These are phyloP conservation scores for Pheosia tremula DNA, from an alignment of 2,888 invertebrate genomes.

Conservation along the genomic window DNA sequence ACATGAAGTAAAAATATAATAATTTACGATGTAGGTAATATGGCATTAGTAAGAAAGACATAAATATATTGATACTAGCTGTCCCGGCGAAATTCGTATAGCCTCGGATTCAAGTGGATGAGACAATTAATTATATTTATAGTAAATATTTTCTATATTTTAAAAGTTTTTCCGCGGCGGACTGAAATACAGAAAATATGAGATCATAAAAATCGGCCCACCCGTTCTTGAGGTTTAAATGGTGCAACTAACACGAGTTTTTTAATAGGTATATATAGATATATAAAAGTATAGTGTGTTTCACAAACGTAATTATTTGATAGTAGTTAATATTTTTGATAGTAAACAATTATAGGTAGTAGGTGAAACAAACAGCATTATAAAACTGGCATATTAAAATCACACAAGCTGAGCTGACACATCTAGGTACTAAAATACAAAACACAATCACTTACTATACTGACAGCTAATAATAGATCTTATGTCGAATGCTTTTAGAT, in stretches of 20 bases:
- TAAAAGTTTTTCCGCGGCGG: too few species aligned
- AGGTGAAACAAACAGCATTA: constrained; percentile 49
- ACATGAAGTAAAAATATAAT: constrained; percentile 5
- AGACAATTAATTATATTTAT: too few species aligned
- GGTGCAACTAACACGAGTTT: too few species aligned
- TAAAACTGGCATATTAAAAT: constrained; percentile 70
- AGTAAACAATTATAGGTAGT: constrained; percentile 2
- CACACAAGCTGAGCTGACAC: constrained; percentile 72
- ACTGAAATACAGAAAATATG: too few species aligned
- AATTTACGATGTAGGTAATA: neutral
- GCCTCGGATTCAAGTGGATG: too few species aligned
- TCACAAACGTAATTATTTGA: neutral
- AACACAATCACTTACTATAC: constrained; percentile 61
- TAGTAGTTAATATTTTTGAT: constrained; percentile 6
- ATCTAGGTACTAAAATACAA: constrained; percentile 65
- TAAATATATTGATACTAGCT: too few species aligned
- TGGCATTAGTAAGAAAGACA: too few species aligned
- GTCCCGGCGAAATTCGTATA: too few species aligned
- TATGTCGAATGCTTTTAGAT: constrained; percentile 24
- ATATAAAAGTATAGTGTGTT: neutral
- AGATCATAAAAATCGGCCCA: too few species aligned
- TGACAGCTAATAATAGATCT: constrained; percentile 40
- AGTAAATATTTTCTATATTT: too few species aligned
- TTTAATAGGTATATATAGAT: too few species aligned
- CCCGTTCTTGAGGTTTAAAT: too few species aligned